phyloP scores from a whole-genome alignment of 2,113 vertebrate genomes.

The Dasyprocta punctata region DNA sequence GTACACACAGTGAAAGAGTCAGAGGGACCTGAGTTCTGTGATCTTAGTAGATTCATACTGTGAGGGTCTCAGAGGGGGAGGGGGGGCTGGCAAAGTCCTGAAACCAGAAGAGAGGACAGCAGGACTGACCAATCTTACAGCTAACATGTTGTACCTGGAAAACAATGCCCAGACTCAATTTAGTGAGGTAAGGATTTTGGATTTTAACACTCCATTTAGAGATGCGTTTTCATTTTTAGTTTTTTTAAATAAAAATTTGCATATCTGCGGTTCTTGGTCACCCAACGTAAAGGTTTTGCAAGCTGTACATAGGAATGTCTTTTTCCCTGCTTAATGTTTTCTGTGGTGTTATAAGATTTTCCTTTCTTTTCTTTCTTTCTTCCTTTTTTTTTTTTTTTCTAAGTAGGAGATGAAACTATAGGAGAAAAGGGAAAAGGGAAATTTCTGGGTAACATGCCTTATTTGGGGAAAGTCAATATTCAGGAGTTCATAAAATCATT shows the following conservation, averaged over 20 bases:
- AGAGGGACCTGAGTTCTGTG: slow-evolving; percentile 89
- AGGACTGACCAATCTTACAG: slow-evolving; percentile 97
- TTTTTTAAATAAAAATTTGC: slow-evolving; percentile 44
- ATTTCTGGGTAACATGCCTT: neutral
- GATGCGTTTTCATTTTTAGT: slow-evolving; percentile 47
- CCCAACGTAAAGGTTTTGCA: slow-evolving; percentile 52
- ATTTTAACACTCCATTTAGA: slow-evolving; percentile 72
- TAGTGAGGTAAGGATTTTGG: slow-evolving; percentile 95
- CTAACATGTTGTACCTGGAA: slow-evolving; percentile 99
- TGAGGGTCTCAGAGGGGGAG: slow-evolving; percentile 90
- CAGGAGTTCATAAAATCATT: slow-evolving; percentile 55
- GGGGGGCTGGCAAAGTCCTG: slow-evolving; percentile 95
- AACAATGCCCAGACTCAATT: slow-evolving; percentile 96
- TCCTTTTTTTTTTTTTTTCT: neutral
- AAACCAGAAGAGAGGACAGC: slow-evolving; percentile 98
- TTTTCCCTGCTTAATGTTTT: slow-evolving; percentile 57
- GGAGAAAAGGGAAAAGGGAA: slow-evolving; percentile 43
- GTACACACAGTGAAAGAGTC: slow-evolving; percentile 89
- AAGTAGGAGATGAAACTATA: slow-evolving; percentile 42
- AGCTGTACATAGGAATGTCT: slow-evolving; percentile 36
- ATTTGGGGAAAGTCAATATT: slow-evolving; percentile 51
- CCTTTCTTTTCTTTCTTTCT: neutral
- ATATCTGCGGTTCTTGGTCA: slow-evolving; percentile 53
- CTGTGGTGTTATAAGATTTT: slow-evolving; percentile 16
- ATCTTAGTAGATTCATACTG: slow-evolving; percentile 87